phyloP scores from a whole-genome alignment of 1,140 invertebrate genomes.

The Zelostemma sp. region DNA sequence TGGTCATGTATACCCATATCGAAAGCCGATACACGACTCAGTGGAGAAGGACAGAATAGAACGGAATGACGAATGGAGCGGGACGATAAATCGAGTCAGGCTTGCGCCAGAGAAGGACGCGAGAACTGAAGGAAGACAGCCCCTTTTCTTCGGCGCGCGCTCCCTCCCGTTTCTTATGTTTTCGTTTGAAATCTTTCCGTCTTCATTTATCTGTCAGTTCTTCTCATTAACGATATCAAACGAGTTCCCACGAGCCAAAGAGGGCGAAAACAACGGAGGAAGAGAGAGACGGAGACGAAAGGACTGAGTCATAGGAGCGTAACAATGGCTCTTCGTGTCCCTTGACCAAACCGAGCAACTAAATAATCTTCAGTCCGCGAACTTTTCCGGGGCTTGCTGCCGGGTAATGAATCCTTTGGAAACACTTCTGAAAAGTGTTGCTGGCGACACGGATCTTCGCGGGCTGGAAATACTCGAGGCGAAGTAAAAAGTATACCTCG shows the following conservation, averaged over 20 bases:
- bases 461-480: too few species aligned
- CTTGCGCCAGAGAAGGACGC: neutral
- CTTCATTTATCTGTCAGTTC: conserved; percentile 18
- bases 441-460: conserved; percentile 7
- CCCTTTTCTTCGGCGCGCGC: conserved; percentile 31
- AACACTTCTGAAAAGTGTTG: too few species aligned
- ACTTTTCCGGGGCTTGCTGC: conserved; percentile 26
- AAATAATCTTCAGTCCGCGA: too few species aligned
- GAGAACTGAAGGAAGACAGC: conserved; percentile 39
- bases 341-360: conserved; percentile 36
- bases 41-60: neutral
- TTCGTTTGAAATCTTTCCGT: neutral
- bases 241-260: conserved; percentile 39
- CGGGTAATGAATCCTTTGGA: too few species aligned
- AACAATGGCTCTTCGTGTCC: conserved; percentile 46
- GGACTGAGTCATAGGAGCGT: conserved; percentile 42
- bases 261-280: conserved; percentile 12
- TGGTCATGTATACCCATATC: neutral
- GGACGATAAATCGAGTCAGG: neutral
- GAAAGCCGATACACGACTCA: conserved; percentile 1
- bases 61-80: neutral
- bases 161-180: conserved; percentile 9
- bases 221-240: conserved; percentile 43
- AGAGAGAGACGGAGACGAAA: conserved; percentile 29
- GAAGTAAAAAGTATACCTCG: too few species aligned